Evolutionary conservation across 2,888 invertebrate species (phyloP), one percentile per base, ranked within the genome.

Genomic region (Euclidia mi): DNA sequence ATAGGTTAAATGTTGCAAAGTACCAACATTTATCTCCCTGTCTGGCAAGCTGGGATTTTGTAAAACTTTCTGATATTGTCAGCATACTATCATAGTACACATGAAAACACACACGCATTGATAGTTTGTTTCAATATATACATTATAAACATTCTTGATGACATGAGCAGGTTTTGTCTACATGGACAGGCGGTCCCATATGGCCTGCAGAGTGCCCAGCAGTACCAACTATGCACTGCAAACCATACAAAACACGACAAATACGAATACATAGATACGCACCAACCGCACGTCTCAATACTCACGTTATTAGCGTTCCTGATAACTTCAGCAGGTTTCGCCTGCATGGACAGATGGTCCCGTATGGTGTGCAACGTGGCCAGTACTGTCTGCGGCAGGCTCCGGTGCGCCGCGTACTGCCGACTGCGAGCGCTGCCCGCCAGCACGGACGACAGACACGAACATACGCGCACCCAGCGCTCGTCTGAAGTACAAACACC

Each of bases 221-320:
- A 91, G 32, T 3, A 67, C 32, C 0, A 76, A 0, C 91, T 78
- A 52, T 94, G 93, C 17, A 83, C 81, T 51, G 80, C 80, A 69
- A 89, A 91, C 28, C 31, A 40, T 17, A 90, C 48, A 2, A 90
- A 56, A 0, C 82, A 80, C 0, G 85, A 77, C 0, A 92, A 70
- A 64, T 91, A 90, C 2, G 87, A 78, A 34, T 89, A 84, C 0
- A 88, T 77, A 0, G n/a, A n/a, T n/a, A n/a, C 80, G 72, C 4
- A 76, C 68, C 91, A 91, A 94, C 1, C 70, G 78, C 11, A 85
- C 87, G 9, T 91, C 94, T 93, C n/a, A n/a, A n/a, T n/a, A n/a
- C n/a, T n/a, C n/a, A n/a, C n/a, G n/a, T n/a, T n/a, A n/a, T n/a
- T 84, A 17, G 89, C 84, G 53, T 85, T 88, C 53, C 83, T 82